Evolutionary conservation across 2,888 invertebrate genomes (phyloP).

Genomic region (Athalia rosae): DNA sequence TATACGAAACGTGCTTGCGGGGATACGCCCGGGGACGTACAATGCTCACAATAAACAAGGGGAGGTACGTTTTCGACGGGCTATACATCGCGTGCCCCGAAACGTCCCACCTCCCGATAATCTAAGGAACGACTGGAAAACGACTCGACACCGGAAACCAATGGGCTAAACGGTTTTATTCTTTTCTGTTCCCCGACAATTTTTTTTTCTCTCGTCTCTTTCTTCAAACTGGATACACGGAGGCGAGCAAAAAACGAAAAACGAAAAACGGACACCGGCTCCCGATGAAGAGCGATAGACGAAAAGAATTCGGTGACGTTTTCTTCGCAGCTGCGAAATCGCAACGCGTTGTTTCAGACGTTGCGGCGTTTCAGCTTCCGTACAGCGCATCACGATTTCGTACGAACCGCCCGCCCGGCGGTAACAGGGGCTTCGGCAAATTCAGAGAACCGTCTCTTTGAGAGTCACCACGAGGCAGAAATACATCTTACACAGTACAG

Average conservation of each 20-base stretch:
- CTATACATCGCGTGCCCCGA: slow-evolving; percentile 47
- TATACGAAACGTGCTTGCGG: slow-evolving; percentile 60
- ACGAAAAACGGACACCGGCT: too few species aligned
- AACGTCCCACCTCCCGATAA: slow-evolving; percentile 33
- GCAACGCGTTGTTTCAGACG: too few species aligned
- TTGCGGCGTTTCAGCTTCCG: too few species aligned
- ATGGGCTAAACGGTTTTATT: neutral
- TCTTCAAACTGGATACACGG: too few species aligned
- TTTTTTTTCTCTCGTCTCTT: too few species aligned
- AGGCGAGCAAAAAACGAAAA: too few species aligned
- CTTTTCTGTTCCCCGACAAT: too few species aligned
- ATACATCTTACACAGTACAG: neutral
- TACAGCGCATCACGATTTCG: too few species aligned
- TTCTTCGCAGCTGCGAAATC: too few species aligned
- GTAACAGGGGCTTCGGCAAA: slow-evolving; percentile 3
- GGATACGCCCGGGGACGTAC: slow-evolving; percentile 53
- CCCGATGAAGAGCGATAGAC: too few species aligned
- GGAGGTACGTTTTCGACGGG: slow-evolving; percentile 57
- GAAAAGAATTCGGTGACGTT: too few species aligned
- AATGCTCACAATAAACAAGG: slow-evolving; percentile 61
- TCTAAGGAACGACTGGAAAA: neutral
- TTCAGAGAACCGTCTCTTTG: slow-evolving; percentile 26
- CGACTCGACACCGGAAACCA: neutral
- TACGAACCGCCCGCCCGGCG: too few species aligned
- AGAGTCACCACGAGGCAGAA: neutral